Conservation (phyloP, 1,140 invertebrate genomes). For the Calephelis nemesis region DNA sequence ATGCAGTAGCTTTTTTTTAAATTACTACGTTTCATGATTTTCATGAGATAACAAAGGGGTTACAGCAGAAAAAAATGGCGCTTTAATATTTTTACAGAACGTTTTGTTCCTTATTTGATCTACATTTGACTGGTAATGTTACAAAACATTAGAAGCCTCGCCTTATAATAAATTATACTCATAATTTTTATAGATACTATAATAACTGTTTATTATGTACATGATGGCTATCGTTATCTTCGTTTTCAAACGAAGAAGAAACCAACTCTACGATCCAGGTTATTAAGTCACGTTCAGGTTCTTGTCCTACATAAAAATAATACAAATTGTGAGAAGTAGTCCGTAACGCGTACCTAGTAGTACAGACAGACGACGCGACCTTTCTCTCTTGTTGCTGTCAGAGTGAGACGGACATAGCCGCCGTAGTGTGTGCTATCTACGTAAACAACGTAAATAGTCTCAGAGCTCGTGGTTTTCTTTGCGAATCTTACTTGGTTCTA, state of each 20-base stretch:
- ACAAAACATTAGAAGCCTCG: too few species aligned
- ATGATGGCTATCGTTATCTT: too few species aligned
- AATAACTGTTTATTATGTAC: too few species aligned
- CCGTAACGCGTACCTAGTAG: constrained; percentile 40
- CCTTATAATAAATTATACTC: too few species aligned
- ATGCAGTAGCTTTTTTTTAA: too few species aligned
- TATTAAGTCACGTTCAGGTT: constrained; percentile 60
- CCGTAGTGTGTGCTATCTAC: constrained; percentile 30
- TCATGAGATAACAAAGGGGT: too few species aligned
- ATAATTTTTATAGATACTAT: too few species aligned
- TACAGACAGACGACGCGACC: constrained; percentile 38
- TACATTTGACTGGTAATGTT: too few species aligned
- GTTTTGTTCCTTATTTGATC: too few species aligned
- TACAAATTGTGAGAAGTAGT: constrained; percentile 66
- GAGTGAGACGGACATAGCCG: constrained; percentile 43
- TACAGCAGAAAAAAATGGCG: too few species aligned
- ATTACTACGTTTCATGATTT: too few species aligned
- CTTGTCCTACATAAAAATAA: constrained; percentile 60
- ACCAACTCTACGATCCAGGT: constrained; percentile 41
- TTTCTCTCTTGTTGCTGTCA: constrained; percentile 48
- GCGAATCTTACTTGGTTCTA: background rate
- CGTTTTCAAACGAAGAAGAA: background rate
- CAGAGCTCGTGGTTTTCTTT: background rate
- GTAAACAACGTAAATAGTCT: constrained; percentile 36
- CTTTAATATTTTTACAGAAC: too few species aligned